Evolutionary conservation across 1,140 invertebrate species (phyloP).

Genomic region (Sminthurides bifidus): DNA sequence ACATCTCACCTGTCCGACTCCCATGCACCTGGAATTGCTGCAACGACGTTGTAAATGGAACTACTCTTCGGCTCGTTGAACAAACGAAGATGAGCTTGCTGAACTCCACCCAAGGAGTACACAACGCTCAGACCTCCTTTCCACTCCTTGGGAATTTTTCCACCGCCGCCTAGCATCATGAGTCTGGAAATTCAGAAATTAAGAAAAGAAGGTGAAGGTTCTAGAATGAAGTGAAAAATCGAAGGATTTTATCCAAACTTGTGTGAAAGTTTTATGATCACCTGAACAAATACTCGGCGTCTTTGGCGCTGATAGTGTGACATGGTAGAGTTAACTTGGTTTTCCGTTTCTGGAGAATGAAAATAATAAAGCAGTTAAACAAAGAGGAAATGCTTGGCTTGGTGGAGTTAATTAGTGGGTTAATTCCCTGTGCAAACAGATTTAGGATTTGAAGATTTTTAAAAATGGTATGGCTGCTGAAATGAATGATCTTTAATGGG

Average conservation of each 20-base stretch:
- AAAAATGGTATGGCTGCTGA: no score
- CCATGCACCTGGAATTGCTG: constrained; percentile 33
- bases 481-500: no score
- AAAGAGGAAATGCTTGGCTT: no score
- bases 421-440: no score
- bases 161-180: constrained; percentile 5
- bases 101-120: constrained; percentile 31
- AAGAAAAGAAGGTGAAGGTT: neutral
- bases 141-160: constrained; percentile 29
- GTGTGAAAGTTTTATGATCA: no score
- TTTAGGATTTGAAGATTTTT: no score
- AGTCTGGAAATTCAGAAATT: neutral
- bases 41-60: constrained; percentile 33
- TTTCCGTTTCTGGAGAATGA: constrained; percentile 20
- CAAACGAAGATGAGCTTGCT: constrained; percentile 26
- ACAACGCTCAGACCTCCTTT: constrained; percentile 35
- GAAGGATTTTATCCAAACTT: no score
- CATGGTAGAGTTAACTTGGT: constrained; percentile 13
- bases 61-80: constrained; percentile 29
- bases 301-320: constrained; percentile 22
- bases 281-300: constrained; percentile 29
- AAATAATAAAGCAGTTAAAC: no score
- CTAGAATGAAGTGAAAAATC: neutral
- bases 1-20: constrained; percentile 35
- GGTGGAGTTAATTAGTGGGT: no score